Conservation (phyloP, 23 tunicate genomes). For the Botrylloides violaceus region DNA sequence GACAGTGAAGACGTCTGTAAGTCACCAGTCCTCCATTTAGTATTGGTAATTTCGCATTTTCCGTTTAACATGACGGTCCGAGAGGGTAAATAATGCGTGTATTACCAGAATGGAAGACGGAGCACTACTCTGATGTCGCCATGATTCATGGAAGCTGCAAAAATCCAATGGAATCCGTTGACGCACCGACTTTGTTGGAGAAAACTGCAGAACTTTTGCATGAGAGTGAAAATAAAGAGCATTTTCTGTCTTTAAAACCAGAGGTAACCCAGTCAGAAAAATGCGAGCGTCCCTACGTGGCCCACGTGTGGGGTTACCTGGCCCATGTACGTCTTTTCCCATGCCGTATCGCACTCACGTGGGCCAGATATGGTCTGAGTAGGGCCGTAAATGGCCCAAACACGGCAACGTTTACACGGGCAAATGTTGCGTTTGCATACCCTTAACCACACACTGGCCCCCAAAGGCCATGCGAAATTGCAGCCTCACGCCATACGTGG, state of each 20-base stretch:
- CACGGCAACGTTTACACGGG: too few relatives aligned
- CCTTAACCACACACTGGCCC: too few relatives aligned
- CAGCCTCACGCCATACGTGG: too few relatives aligned
- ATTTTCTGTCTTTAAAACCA: not conserved
- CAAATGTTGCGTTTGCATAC: too few relatives aligned
- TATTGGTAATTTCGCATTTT: not conserved
- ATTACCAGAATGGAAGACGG: constrained; percentile 24
- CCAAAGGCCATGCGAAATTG: not conserved
- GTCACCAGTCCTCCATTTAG: not conserved
- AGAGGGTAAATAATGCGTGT: too few relatives aligned
- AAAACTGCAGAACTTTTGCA: constrained; percentile 3
- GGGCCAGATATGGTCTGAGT: too few relatives aligned
- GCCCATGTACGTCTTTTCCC: not conserved
- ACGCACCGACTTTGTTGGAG: constrained; percentile 11
- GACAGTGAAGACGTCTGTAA: too few relatives aligned
- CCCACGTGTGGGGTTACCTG: too few relatives aligned
- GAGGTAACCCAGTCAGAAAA: too few relatives aligned
- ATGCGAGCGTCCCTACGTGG: too few relatives aligned
- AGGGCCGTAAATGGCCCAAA: too few relatives aligned
- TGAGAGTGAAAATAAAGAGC: constrained; percentile 5
- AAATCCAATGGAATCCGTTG: constrained; percentile 8
- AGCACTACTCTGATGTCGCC: constrained; percentile 20
- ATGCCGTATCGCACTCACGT: too few relatives aligned
- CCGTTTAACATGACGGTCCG: not conserved
- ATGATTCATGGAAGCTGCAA: constrained; percentile 6